A percentile compares a stretch with the other conserved stretches of the same genome.
phyloP scores from a whole-genome alignment of 1,140 invertebrate genomes.

The Lepidurus couesii region DNA sequence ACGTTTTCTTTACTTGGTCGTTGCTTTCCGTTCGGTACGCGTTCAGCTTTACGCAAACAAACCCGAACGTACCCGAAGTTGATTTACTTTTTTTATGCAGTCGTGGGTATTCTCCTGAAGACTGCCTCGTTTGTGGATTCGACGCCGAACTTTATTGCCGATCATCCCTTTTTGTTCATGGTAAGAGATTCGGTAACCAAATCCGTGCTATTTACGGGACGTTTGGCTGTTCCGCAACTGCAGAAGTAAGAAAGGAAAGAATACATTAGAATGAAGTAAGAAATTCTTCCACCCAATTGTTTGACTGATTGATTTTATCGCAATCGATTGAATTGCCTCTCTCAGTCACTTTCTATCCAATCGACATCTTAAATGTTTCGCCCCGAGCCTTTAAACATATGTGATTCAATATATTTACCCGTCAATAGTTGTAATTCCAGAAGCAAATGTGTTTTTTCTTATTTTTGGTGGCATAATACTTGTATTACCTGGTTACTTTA shows the following conservation, averaged over 20 bases:
- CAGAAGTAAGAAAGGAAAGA: neutral
- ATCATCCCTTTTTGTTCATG: constrained; percentile 66
- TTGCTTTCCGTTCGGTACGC: no score
- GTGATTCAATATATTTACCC: neutral
- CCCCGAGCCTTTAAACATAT: neutral
- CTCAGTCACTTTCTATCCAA: neutral
- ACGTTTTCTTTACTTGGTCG: neutral
- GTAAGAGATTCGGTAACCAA: constrained; percentile 56
- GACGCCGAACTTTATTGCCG: constrained; percentile 49
- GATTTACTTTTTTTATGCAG: no score
- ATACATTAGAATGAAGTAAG: neutral
- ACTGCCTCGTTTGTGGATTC: neutral
- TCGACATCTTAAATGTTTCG: neutral
- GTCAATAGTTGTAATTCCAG: neutral
- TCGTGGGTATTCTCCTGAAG: neutral
- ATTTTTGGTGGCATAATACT: neutral
- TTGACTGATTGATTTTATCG: neutral
- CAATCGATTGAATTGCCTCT: neutral
- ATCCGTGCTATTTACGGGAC: constrained; percentile 61
- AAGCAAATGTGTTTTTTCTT: neutral
- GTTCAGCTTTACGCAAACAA: neutral
- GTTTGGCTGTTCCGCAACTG: constrained; percentile 49
- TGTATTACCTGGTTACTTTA: neutral
- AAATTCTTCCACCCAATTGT: neutral
- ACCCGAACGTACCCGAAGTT: no score